phyloP scores from a whole-genome alignment of 2,113 vertebrate species.

The Dipodomys merriami region DNA sequence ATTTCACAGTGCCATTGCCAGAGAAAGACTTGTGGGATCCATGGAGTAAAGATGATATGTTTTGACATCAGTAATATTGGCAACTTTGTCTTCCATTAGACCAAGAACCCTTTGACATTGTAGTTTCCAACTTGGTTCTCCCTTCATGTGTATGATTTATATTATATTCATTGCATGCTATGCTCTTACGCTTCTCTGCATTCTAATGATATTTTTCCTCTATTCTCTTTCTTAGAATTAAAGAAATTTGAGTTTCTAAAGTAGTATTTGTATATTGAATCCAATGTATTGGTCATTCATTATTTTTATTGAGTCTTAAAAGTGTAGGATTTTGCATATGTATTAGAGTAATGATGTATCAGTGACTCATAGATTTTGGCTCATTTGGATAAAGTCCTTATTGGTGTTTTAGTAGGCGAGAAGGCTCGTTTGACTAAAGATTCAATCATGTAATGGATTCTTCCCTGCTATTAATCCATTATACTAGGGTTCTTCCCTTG shows the following conservation, averaged over 20 bases:
- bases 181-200: neutral
- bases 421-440: neutral
- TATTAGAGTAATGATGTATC: neutral
- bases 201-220: neutral
- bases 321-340: neutral
- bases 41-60: neutral
- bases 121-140: neutral
- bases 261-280: neutral
- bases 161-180: neutral
- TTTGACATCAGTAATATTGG: neutral
- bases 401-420: neutral
- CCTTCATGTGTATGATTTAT: neutral
- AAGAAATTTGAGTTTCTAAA: neutral
- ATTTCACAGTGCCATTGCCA: neutral
- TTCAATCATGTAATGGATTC: too few relatives aligned
- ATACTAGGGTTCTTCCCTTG: neutral
- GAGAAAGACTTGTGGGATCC: neutral
- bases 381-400: neutral
- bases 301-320: neutral
- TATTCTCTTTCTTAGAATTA: neutral
- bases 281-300: neutral
- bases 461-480: fast-evolving
- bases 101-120: neutral
- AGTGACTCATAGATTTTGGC: neutral
- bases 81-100: neutral